phyloP scores from a whole-genome alignment of 2,797 vertebrate genomes.

The Syndactyla subalaris region DNA sequence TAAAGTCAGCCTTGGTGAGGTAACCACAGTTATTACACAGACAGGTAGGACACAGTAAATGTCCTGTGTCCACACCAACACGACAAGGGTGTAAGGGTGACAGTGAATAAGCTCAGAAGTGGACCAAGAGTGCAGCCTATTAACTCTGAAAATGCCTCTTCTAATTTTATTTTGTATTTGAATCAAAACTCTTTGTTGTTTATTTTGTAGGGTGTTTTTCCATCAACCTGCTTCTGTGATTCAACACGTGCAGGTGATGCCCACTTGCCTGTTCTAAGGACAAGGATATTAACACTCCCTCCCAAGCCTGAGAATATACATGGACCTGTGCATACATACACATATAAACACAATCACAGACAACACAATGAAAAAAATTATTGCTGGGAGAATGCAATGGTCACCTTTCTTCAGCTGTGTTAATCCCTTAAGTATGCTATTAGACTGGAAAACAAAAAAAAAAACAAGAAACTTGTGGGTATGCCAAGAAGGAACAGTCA shows the following conservation, averaged over 20 bases:
- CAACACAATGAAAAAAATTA: neutral
- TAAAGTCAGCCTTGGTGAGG: neutral
- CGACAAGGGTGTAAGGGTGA: neutral
- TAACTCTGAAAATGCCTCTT: neutral
- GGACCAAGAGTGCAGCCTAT: neutral
- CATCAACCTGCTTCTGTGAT: neutral
- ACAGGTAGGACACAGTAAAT: neutral
- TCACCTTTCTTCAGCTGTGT: neutral
- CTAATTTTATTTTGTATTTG: neutral
- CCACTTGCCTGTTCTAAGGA: neutral
- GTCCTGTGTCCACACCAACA: neutral
- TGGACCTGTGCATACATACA: neutral
- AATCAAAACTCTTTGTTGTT: neutral
- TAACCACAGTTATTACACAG: neutral
- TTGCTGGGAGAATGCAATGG: neutral
- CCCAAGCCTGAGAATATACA: neutral
- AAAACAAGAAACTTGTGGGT: rapidly evolving
- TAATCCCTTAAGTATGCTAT: neutral
- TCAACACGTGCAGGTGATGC: neutral
- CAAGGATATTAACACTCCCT: neutral
- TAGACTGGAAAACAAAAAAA: neutral
- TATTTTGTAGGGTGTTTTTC: neutral
- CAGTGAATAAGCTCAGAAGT: neutral
- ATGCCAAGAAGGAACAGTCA: neutral
- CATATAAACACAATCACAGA: neutral